A percentile compares a stretch with the other conserved stretches of the same genome.
Evolutionary conservation across 2,888 invertebrate species (phyloP).

Genomic region (Cephus pulcher): DNA sequence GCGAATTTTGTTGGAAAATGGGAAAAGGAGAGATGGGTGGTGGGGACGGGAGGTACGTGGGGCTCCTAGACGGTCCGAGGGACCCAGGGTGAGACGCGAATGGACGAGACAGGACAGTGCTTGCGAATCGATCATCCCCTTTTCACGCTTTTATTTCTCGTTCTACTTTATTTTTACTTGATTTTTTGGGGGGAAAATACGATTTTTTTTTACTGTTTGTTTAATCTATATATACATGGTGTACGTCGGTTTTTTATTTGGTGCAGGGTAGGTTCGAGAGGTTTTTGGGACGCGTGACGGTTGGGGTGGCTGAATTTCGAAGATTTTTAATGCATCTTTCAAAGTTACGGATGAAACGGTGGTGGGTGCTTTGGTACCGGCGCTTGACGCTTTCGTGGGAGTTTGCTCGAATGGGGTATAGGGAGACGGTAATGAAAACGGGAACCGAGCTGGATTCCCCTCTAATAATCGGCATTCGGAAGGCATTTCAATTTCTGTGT

Average conservation of each 20-base stretch:
- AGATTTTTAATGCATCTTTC: neutral
- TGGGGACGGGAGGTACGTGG: neutral
- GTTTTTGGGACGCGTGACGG: neutral
- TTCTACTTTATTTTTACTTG: neutral
- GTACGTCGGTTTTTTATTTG: neutral
- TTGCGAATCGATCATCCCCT: slow-evolving; percentile 8
- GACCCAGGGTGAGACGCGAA: neutral
- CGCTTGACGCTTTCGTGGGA: neutral
- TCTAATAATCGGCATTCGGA: slow-evolving; percentile 44
- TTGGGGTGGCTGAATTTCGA: neutral
- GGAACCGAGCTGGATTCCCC: slow-evolving; percentile 22
- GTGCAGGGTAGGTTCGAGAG: fast-evolving
- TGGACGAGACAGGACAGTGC: neutral
- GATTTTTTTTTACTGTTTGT: neutral
- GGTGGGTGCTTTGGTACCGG: neutral
- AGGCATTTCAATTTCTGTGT: slow-evolving; percentile 48
- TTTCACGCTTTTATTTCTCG: neutral
- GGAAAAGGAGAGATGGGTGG: neutral
- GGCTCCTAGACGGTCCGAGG: neutral
- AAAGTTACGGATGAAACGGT: neutral
- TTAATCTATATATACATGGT: neutral
- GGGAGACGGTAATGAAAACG: neutral
- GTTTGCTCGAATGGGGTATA: neutral
- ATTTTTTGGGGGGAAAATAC: neutral
- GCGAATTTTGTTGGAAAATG: slow-evolving; percentile 5